Evolutionary conservation across 2,888 invertebrate genomes (phyloP), one percentile per base, ranked within the genome.

Genomic region (Conops quadrifasciatus): DNA sequence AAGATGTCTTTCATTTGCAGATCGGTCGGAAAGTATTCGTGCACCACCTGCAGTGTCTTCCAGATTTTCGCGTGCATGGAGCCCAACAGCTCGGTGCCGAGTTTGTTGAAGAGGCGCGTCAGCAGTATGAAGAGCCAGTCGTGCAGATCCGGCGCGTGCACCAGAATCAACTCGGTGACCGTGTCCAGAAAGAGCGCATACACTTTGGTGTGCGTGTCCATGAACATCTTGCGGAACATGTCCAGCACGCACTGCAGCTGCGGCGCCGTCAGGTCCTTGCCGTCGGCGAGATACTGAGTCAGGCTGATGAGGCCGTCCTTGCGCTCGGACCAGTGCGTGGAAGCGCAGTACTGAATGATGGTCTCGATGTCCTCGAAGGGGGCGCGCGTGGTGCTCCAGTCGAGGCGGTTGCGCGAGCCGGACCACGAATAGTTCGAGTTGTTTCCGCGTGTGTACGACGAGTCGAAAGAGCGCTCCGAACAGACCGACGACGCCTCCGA

Each of bases 401-500:
- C 91, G 74, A 93, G 88, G 58, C 94, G 91, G 80, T 91, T 90
- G 80, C 91, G 92, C 16, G 94, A 93, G 65, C 94, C 94, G 80
- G 92, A 93, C 91, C 94, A 93, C 72, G 94, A 94, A 81, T 91
- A 91, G 78, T 92, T 93, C 91, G 94, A 89, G 87, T 95, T 95
- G 78, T 93, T 91, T 49, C 90, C 91, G 77, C 94, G 88, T 73
- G 93, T 89, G 78, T 82, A 81, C 56, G 84, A 93, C 2, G 94
- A 94, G 84, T 95, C 94, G 78, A 93, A 90, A 66, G 95, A 95
- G 36, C 94, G 88, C 80, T 97, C 97, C 0, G 97, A 97, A 84
- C 97, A 97, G 15, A 98, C 93, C 81, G 96, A 97, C 63, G 97
- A 97, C 0, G 96, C 97, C 85, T 98, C 97, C 11, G 96, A 95